Conservation (phyloP, 2,888 invertebrate genomes). For the Acrocyrtus sp. region DNA sequence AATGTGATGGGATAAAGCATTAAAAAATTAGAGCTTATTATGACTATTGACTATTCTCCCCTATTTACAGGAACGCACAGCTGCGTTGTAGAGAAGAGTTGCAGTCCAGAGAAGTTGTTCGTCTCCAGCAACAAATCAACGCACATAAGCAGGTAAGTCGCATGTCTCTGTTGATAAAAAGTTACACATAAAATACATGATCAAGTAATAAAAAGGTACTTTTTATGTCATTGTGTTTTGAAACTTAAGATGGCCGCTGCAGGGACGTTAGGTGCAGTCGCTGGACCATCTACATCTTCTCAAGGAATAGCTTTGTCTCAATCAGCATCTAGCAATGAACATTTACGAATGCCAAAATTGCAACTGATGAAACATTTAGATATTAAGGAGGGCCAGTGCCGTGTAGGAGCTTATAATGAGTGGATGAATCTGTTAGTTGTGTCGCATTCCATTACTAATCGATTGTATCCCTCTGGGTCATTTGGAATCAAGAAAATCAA, state of each 20-base stretch:
- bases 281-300: no score
- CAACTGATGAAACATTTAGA: slow-evolving; percentile 6
- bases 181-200: no score
- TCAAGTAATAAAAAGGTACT: no score
- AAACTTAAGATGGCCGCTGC: no score
- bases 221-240: no score
- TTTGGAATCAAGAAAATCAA: slow-evolving; percentile 83
- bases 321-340: neutral
- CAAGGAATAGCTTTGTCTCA: no score
- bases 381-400: slow-evolving; percentile 73
- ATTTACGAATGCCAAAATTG: slow-evolving; percentile 13
- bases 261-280: no score
- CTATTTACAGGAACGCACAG: slow-evolving; percentile 36
- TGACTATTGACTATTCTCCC: slow-evolving; percentile 5
- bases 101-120: slow-evolving; percentile 34
- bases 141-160: no score
- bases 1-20: no score
- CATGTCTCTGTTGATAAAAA: no score
- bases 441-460: slow-evolving; percentile 78
- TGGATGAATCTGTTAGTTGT: slow-evolving; percentile 75
- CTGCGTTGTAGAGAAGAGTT: slow-evolving; percentile 34
- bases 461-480: slow-evolving; percentile 74
- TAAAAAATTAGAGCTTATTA: neutral
- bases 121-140: slow-evolving; percentile 34
- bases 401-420: slow-evolving; percentile 80